Base-by-base conservation (phyloP, 2,797 vertebrate species). In the Enteromius paludinosus region DNA sequence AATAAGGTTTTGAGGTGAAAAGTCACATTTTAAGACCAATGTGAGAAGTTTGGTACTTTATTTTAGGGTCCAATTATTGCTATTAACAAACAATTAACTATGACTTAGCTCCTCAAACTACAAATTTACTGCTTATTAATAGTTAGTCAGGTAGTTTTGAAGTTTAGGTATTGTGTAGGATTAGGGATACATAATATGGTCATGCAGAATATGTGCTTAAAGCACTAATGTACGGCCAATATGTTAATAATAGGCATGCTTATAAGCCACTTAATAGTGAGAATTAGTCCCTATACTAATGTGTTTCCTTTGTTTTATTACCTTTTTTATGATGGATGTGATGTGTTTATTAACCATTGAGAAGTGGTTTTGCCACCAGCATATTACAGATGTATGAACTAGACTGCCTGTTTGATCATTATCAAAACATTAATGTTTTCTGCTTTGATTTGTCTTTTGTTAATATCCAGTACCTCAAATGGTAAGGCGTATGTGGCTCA, bases 401-500 rank as follows among this genome's bases (percentile, higher is more conserved):
- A 59, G 15, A 56, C 47, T 38, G 83, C 2, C 23, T 49, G 45
- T 54, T 2, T 72, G 84, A 89, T 90, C n/a, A n/a, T 54, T 38
- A 56, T 38, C 15, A 28, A n/a, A 41, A 71, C 64, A 23, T 66
- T 6, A 52, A 12, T 20, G 11, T 49, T n/a, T 64, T 71, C 52
- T 47, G 33, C 11, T 45, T 62, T 65, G 14, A 28, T 43, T 70
- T 66, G 1, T 87, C 64, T 78, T 84, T 33, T 38, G 79, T 69
- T 88, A 66, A 87, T 77, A 54, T 62, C 82, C 87, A 97, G 95
- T 86, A 94, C 90, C 28, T 94, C 94, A 77, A 91, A 92, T 15
- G 92, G 92, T 83, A 95, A 96, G 88, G 90, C 92, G 84, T 94
- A 96, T 14, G 87, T 94, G 87, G 95, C 94, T 28, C 92, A 96